Percentiles rank a stretch among this genome's conserved stretches.
phyloP scores from a whole-genome alignment of 2,888 invertebrate genomes.

The Cheiracanthium punctorium region DNA sequence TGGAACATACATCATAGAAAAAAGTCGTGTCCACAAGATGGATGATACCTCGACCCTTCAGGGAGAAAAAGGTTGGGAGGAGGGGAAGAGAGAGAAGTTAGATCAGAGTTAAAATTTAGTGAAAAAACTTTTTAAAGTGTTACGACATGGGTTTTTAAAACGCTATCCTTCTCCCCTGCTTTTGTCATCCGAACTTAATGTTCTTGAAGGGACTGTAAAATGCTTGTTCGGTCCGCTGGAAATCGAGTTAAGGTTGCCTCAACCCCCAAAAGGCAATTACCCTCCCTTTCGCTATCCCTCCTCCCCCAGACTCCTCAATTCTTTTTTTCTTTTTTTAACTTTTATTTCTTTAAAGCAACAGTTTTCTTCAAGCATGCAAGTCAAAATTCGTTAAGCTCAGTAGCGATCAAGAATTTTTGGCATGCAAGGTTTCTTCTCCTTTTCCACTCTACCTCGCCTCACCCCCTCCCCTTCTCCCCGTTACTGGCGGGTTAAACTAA shows the following conservation, averaged over 20 bases:
- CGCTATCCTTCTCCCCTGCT: constrained; percentile 52
- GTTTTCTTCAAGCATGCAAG: constrained; percentile 57
- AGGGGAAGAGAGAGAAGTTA: background rate
- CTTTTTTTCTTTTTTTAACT: background rate
- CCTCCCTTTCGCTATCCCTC: constrained; percentile 12
- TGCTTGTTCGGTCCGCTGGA: constrained; percentile 67
- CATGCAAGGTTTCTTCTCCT: constrained; percentile 40
- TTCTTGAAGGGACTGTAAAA: constrained; percentile 65
- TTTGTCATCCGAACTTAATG: constrained; percentile 67
- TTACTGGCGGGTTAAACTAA: background rate
- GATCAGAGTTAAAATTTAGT: constrained; percentile 45
- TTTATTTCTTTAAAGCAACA: constrained; percentile 47
- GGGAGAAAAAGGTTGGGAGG: no score
- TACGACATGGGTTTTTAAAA: constrained; percentile 67
- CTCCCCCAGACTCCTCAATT: no score
- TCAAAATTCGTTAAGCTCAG: constrained; percentile 62
- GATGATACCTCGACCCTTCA: constrained; percentile 56
- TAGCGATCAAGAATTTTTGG: constrained; percentile 66
- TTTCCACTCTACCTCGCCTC: no score
- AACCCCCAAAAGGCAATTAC: background rate
- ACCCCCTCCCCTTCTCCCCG: background rate
- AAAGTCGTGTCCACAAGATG: constrained; percentile 54
- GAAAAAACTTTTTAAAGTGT: constrained; percentile 56
- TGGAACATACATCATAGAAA: background rate
- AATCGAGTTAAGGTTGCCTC: constrained; percentile 55